Percentiles rank a stretch among this genome's conserved stretches.
Conservation (phyloP, 1,140 invertebrate genomes). For the Temnothorax nylanderi region DNA sequence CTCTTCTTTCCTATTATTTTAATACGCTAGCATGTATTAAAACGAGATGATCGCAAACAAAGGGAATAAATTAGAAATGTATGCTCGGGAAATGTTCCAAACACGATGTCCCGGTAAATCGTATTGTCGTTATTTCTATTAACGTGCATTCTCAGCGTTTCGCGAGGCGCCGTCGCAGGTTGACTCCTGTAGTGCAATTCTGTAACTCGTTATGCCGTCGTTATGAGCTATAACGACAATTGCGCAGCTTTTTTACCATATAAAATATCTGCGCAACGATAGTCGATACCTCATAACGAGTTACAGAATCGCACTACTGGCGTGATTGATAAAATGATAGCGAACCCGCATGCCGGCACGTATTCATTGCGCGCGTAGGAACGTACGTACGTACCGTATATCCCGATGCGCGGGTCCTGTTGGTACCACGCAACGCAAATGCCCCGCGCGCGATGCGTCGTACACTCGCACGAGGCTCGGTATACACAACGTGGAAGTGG, state of each 20-base stretch:
- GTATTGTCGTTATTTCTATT: constrained; percentile 72
- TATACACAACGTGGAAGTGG: neutral
- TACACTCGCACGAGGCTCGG: neutral
- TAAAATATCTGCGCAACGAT: no score
- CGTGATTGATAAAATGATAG: constrained; percentile 74
- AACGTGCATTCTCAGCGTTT: constrained; percentile 67
- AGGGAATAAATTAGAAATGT: neutral
- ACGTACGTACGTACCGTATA: neutral
- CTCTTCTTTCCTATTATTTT: neutral
- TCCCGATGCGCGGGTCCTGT: neutral
- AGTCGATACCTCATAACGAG: no score
- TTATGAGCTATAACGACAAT: no score
- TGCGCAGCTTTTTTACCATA: no score
- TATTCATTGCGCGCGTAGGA: constrained; percentile 5
- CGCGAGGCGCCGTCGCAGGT: constrained; percentile 22
- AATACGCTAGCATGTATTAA: neutral
- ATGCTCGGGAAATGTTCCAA: neutral
- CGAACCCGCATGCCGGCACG: constrained; percentile 62
- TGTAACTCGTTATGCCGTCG: no score
- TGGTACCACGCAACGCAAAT: neutral
- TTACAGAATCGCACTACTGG: no score
- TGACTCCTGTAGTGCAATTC: no score
- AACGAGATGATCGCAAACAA: neutral
- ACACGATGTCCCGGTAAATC: neutral
- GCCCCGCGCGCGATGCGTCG: neutral